These are phyloP conservation scores for Struthidea cinerea DNA, from an alignment of 2,113 vertebrate species.

Conservation along the genomic window DNA sequence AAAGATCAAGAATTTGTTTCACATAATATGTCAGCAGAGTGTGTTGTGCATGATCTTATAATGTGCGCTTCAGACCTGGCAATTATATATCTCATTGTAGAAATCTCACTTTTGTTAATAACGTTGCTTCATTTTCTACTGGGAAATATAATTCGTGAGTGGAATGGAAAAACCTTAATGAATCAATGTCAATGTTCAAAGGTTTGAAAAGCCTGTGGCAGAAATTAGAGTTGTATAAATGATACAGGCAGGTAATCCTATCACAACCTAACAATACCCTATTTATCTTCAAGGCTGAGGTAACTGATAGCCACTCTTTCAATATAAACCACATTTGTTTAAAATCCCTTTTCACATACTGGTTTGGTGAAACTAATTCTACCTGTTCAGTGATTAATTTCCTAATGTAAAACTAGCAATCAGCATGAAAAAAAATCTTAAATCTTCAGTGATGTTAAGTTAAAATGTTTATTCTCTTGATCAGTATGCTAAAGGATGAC, in stretches of 20 bases:
- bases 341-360: not conserved
- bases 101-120: slow-evolving; percentile 19
- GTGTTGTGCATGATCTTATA: not conserved
- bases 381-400: not conserved
- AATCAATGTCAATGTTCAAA: not conserved
- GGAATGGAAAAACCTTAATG: not conserved
- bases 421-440: not conserved
- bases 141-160: not conserved
- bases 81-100: not conserved
- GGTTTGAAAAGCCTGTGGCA: not conserved
- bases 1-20: not conserved
- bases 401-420: not conserved
- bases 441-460: not conserved
- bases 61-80: not conserved
- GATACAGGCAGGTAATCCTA: not conserved
- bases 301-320: not conserved
- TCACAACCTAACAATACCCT: not conserved
- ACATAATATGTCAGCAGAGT: not conserved
- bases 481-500: not conserved
- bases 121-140: not conserved
- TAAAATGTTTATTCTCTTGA: not conserved
- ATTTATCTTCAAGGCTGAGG: not conserved
- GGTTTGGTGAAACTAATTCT: not conserved
- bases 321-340: not conserved
- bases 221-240: not conserved